Base-by-base conservation (phyloP, 2,888 invertebrate genomes). In the Ditylenchus weischeri region DNA sequence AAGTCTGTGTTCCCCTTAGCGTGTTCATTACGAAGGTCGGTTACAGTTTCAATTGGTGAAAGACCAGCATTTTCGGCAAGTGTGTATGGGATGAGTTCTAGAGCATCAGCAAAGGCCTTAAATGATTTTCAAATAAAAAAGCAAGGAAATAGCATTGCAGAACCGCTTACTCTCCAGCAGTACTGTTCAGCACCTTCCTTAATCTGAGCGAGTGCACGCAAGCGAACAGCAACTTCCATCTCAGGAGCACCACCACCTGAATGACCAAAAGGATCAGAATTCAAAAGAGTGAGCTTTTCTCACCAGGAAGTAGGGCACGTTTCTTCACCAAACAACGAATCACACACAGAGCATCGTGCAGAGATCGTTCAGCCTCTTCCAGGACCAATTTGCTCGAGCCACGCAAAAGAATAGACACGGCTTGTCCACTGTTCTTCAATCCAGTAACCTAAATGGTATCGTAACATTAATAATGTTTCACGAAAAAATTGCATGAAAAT, bases 191-290 rank as follows among this genome's bases (percentile, higher is more conserved):
- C 90, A 64, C 95, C 96, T 64, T 90, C 88, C 62, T 77, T 78
- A 0, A 90, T 89, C 79, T 92, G 89, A 0, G 95, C 89, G 72
- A 89, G 87, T 29, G 90, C 89, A 10, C 90, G 89, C 65, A 98
- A 86, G 69, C 89, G 89, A 43, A 93, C 86, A 0, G 94, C 90
- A 71, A 96, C 87, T 84, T 95, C 93, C 72, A 92, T 94, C 87
- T 98, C 98, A 6, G 96, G 94, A 18, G 95, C 93, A 58, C 96
- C 98, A 61, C 96, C 98, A 70, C 98, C 98, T 64, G 93, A 10
- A 43, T 15, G 43, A 43, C 2, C 3, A 43, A 43, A 43, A 15
- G 8, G 3, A 54, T 4, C 29, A 21, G 13, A 54, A 13, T 54
- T 29, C 8, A 2, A 18, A 38, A 6, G 38, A 13, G 11, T 43